Base-by-base conservation (phyloP, 2,888 invertebrate genomes). In the Diplolepis rosae region DNA sequence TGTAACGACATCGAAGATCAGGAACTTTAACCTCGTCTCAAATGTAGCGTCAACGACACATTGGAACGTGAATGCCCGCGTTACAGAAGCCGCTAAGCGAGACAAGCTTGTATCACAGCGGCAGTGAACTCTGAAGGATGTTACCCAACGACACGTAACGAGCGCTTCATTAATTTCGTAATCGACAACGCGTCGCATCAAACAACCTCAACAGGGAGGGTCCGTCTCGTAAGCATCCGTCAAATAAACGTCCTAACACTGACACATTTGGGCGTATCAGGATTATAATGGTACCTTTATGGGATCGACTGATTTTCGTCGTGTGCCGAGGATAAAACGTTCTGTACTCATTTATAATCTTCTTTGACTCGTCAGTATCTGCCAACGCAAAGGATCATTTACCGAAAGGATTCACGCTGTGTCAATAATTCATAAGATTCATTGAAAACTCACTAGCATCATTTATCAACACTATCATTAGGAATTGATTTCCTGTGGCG, bases 131-230 rank as follows among this genome's bases (percentile, higher is more conserved):
- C 61, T 61, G 61, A 61, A 39, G 61, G 61, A 61, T 61, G 39
- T 61, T 61, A 61, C 35, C 61, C 61, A 61, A 61, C 61, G 39
- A 61, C 61, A 61, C 39, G 39, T 61, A 61, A 61, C 61, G 61
- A 61, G 39, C 61, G 61, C 61, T 61, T 61, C 61, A 61, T 61
- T 61, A 61, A 61, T 61, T 61, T 61, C 61, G 61, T 61, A 61
- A 61, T 61, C 39, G 61, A 61, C 61, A 61, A 39, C 35, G 39
- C 39, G 61, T 61, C 61, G 39, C 61, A 24, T 61, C 27, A 39
- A 61, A 61, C n/a, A 39, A 39, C 35, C 22, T 61, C 24, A 61
- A 39, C 56, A 4, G 39, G 39, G 32, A 61, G 39, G 27, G 39
- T 39, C 11, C 54, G 54, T 54, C 54, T 54, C 30, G 54, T 54